A percentile compares a stretch with the other conserved stretches of the same genome.
Evolutionary conservation across 2,888 invertebrate genomes (phyloP).

Genomic region (Eurytoma californica): DNA sequence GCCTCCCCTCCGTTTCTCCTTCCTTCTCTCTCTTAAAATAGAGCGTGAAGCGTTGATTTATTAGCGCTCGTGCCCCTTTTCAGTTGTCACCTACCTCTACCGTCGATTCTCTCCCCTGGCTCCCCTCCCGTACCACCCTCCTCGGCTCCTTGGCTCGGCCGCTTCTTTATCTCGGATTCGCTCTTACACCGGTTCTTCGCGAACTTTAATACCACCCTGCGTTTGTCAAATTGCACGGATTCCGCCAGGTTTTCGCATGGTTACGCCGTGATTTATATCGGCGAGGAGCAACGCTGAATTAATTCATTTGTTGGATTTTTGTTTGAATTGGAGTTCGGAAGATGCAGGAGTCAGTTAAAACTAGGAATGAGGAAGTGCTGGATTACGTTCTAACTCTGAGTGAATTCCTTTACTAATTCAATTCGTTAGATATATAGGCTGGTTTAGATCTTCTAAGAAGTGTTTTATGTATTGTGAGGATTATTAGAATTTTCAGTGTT

Average conservation of each 20-base stretch:
- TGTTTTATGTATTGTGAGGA: too few relatives aligned
- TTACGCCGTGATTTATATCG: constrained; percentile 46
- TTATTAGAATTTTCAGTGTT: too few relatives aligned
- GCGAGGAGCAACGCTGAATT: constrained; percentile 17
- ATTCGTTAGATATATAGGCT: too few relatives aligned
- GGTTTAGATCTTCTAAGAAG: too few relatives aligned
- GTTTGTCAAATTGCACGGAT: constrained; percentile 55
- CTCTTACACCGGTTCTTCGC: constrained; percentile 36
- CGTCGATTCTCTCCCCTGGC: constrained; percentile 10
- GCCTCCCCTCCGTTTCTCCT: constrained; percentile 12
- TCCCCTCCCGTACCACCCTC: neutral
- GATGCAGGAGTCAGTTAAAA: neutral
- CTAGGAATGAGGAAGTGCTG: constrained; percentile 61
- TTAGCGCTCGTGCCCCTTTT: constrained; percentile 53
- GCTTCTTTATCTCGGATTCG: constrained; percentile 39
- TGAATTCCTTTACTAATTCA: too few relatives aligned
- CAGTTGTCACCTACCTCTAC: constrained; percentile 52
- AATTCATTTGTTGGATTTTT: constrained; percentile 50
- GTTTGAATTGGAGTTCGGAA: constrained; percentile 10
- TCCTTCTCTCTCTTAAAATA: constrained; percentile 57
- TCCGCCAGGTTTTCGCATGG: constrained; percentile 25
- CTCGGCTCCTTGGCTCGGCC: neutral
- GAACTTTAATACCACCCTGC: constrained; percentile 47
- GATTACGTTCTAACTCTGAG: too few relatives aligned
- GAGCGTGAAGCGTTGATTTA: constrained; percentile 61